These are phyloP conservation scores for Drosophila paranaensis DNA, from an alignment of 2,888 invertebrate species.

Conservation along the genomic window DNA sequence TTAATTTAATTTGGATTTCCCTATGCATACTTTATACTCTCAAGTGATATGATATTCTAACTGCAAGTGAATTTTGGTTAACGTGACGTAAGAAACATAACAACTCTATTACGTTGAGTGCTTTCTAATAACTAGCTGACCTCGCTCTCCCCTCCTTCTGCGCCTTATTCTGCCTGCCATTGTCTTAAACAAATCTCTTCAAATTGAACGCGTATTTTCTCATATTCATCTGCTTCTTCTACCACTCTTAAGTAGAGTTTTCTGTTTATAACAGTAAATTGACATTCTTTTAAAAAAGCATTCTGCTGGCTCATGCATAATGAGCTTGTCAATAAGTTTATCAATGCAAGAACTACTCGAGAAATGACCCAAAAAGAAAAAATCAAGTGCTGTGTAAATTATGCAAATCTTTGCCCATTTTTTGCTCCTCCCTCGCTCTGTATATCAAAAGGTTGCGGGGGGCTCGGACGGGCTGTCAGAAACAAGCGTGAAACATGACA, in stretches of 20 bases:
- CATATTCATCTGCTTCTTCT: neutral
- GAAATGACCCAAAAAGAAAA: slow-evolving; percentile 58
- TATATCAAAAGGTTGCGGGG: slow-evolving; percentile 13
- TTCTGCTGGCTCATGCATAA: slow-evolving; percentile 48
- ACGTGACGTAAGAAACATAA: too few species aligned
- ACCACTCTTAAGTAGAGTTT: slow-evolving; percentile 3
- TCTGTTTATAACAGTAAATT: slow-evolving; percentile 12
- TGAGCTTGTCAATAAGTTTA: slow-evolving; percentile 75
- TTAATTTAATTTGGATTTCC: too few species aligned
- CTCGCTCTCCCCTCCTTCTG: neutral
- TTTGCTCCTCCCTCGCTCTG: slow-evolving; percentile 13
- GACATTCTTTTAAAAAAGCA: slow-evolving; percentile 18
- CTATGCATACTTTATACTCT: too few species aligned
- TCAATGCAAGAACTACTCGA: slow-evolving; percentile 66
- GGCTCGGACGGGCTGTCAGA: slow-evolving; percentile 65
- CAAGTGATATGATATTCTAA: too few species aligned
- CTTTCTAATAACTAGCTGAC: neutral
- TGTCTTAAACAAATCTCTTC: neutral
- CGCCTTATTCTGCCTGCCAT: neutral
- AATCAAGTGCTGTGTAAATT: slow-evolving; percentile 75
- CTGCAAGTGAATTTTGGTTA: too few species aligned
- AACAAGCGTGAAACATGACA: slow-evolving; percentile 76
- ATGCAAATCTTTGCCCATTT: slow-evolving; percentile 72
- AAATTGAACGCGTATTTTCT: neutral
- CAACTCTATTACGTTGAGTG: too few species aligned